Conservation (phyloP, 2,797 vertebrate genomes). For the Sciurus vulgaris region DNA sequence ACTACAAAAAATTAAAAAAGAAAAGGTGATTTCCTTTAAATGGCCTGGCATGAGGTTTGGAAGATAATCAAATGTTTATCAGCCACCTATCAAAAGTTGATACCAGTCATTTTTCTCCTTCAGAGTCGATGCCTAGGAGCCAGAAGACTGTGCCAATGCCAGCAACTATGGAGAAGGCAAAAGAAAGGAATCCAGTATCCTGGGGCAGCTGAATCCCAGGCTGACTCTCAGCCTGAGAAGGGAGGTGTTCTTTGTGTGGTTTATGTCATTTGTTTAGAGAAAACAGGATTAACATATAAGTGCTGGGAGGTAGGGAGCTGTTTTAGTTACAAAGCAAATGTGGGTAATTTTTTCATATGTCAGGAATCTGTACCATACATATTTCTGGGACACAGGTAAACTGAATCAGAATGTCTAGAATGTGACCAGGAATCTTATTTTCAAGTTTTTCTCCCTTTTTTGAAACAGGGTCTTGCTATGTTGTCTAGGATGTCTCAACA, state of each 20-base stretch:
- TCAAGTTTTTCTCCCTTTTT: background rate
- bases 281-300: background rate
- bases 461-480: too few relatives aligned
- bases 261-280: conserved; percentile 11
- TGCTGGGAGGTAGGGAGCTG: background rate
- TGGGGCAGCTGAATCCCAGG: background rate
- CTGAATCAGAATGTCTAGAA: background rate
- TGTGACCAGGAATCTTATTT: background rate
- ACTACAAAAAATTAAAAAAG: background rate
- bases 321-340: conserved; percentile 35
- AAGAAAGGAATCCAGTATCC: conserved; percentile 28
- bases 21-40: conserved; percentile 61
- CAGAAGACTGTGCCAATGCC: conserved; percentile 58
- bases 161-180: conserved; percentile 5
- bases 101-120: conserved; percentile 34
- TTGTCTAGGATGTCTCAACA: too few relatives aligned
- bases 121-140: conserved; percentile 46
- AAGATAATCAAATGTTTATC: conserved; percentile 49
- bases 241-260: conserved; percentile 60
- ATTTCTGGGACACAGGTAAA: background rate
- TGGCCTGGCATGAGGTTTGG: background rate
- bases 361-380: background rate
- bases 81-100: background rate
- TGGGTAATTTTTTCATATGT: background rate
- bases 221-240: conserved; percentile 56